These are phyloP conservation scores for Mustela nigripes DNA, from an alignment of 2,113 vertebrate species.

Conservation along the genomic window DNA sequence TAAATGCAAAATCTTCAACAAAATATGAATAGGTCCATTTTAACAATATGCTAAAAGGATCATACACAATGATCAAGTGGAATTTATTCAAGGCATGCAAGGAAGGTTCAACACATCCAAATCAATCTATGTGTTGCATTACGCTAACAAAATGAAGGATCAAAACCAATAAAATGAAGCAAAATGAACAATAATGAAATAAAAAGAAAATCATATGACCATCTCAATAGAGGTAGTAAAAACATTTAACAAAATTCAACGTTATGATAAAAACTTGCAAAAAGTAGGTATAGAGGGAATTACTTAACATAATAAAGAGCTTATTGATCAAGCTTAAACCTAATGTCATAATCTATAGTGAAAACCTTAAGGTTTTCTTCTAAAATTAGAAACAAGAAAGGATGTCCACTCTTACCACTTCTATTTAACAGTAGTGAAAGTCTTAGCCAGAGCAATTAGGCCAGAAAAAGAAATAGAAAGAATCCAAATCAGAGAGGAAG, in stretches of 20 bases:
- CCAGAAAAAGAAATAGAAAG: background rate
- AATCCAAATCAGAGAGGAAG: background rate
- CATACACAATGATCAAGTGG: background rate
- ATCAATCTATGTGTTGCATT: background rate
- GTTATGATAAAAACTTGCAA: background rate
- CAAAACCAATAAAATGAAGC: background rate
- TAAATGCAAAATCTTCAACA: background rate
- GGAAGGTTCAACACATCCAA: background rate
- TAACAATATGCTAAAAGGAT: background rate
- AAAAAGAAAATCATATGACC: background rate
- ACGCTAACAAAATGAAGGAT: background rate
- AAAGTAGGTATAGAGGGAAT: background rate
- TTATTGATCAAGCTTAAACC: background rate
- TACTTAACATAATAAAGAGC: background rate
- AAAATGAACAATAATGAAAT: background rate
- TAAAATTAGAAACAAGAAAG: background rate
- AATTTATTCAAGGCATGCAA: background rate
- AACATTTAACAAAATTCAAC: background rate
- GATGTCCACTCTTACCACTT: background rate
- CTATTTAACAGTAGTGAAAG: background rate
- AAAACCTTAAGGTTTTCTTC: background rate
- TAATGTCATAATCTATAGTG: background rate
- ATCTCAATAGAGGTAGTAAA: background rate
- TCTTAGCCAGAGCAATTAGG: background rate
- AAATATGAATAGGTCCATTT: background rate